Evolutionary conservation across 2,113 vertebrate species (phyloP), one percentile per base, ranked within the genome.

Genomic region (Panurus biarmicus): DNA sequence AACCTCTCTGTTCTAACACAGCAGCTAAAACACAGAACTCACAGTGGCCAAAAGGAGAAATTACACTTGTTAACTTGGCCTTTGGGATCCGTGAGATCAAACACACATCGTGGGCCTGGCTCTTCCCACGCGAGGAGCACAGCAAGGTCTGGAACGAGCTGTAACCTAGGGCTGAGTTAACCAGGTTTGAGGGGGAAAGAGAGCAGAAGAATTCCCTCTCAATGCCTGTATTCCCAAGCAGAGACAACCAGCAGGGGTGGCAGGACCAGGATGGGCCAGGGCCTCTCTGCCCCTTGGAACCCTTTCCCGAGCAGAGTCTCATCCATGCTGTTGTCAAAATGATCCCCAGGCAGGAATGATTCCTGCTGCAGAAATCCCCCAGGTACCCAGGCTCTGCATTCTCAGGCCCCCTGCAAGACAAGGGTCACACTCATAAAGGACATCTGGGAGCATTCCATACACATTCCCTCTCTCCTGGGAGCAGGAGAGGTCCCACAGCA

Each of bases 281-380:
- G 11, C 9, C 6, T 28, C 45, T 28, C 10, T 26, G 40, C 3
- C 23, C 3, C 40, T 26, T 18, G 16, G 5, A 57, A 35, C n/a
- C 7, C 5, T 36, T 54, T 12, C 11, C 60, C 38, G 26, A 53
- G 25, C 25, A 42, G 6, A 54, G 9, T 4, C 25, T 22, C 48
- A 38, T 3, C 24, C 26, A 4, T 1, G 33, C 64, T 12, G 8
- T 13, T 6, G 0, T 14, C 31, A n/a, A 57, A 67, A 16, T 2
- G 3, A 42, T 9, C 18, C 38, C 62, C 21, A 72, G n/a, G 1
- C 38, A 42, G 12, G 24, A 44, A 44, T 44, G 42, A 40, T 17
- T 58, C 67, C 58, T 38, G 25, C 44, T 75, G 45, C 51, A 57
- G 19, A 56, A 70, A 31, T 4, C 12, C 5, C 33, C 8, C 60